Conservation (phyloP, 2,797 vertebrate species). For the Danio choprae region DNA sequence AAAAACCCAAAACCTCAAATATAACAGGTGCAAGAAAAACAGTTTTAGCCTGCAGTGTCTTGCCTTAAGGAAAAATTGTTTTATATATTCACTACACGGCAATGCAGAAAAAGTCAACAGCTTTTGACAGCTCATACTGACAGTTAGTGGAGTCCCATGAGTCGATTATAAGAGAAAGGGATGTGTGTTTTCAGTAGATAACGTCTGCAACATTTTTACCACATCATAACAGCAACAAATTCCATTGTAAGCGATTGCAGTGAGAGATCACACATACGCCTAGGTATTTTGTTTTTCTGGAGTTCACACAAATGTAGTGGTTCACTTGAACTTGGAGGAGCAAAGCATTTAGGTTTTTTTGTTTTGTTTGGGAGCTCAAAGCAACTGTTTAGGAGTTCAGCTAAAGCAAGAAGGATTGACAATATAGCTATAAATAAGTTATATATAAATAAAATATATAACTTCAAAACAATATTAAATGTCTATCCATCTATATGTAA, state of each 20-base stretch:
- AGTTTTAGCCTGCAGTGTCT: neutral
- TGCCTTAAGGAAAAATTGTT: constrained; percentile 41
- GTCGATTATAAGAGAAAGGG: constrained; percentile 5
- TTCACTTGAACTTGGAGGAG: too few relatives aligned
- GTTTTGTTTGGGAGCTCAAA: neutral
- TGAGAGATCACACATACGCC: constrained; percentile 7
- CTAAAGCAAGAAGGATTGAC: neutral
- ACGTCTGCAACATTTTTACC: constrained; percentile 2
- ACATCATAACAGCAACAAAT: constrained; percentile 32
- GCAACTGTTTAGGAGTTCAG: neutral
- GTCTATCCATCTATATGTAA: too few relatives aligned
- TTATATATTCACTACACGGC: constrained; percentile 17
- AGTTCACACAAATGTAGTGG: neutral
- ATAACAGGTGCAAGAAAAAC: too few relatives aligned
- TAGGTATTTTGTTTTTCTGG: constrained; percentile 10
- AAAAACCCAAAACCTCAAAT: too few relatives aligned
- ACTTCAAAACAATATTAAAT: too few relatives aligned
- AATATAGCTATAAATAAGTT: neutral
- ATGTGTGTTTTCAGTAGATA: constrained; percentile 40
- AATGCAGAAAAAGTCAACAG: constrained; percentile 17
- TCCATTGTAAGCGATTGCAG: constrained; percentile 7
- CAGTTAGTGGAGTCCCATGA: neutral
- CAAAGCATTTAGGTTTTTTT: too few relatives aligned
- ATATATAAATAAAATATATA: too few relatives aligned
- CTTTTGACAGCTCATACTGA: constrained; percentile 21